Percentiles rank a stretch among this genome's conserved stretches.
These are phyloP conservation scores for Zoanthus sociatus DNA, from an alignment of 92 coral and sea anemone species.

Conservation along the genomic window DNA sequence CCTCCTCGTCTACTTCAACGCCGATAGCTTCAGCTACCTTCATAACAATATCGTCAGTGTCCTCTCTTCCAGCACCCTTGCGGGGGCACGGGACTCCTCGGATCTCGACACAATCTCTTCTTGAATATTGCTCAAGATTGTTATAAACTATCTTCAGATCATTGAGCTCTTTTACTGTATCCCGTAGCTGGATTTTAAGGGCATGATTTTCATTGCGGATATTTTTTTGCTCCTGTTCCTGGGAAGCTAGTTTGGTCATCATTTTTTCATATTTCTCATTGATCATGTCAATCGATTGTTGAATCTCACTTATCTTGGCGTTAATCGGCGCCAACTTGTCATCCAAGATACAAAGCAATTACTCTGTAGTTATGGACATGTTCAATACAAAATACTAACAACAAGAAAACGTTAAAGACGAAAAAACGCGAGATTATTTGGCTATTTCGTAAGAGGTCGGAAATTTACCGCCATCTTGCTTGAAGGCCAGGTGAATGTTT, in stretches of 20 bases:
- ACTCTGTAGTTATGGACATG: background rate
- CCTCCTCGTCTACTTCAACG: background rate
- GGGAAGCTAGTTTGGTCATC: background rate
- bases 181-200: background rate
- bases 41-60: background rate
- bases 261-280: constrained; percentile 7
- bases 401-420: background rate
- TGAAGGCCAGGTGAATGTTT: no score
- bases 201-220: no score
- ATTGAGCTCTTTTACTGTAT: background rate
- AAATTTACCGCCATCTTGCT: background rate
- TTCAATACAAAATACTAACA: background rate
- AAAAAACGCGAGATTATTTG: no score
- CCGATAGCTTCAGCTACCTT: background rate
- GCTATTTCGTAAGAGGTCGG: no score
- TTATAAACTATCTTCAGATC: background rate
- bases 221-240: background rate
- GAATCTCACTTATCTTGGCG: background rate
- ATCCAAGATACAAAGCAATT: background rate
- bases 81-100: no score
- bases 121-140: background rate
- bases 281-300: constrained; percentile 12
- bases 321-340: no score
- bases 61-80: background rate
- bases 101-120: background rate